Evolutionary conservation across 2,888 invertebrate species (phyloP).

Genomic region (Drosophila ezoana): DNA sequence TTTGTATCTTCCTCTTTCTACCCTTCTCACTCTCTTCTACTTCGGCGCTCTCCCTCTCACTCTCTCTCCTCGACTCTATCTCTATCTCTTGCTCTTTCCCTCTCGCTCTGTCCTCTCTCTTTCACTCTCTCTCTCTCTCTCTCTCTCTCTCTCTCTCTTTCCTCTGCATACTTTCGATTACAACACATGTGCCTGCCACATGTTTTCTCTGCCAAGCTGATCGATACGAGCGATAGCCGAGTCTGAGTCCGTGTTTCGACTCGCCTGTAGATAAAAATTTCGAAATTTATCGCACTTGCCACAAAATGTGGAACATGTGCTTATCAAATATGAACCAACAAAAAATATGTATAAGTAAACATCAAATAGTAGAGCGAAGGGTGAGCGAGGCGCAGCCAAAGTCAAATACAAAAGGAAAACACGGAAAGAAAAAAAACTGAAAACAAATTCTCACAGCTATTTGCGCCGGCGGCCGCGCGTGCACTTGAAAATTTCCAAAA

Average conservation of each 20-base stretch:
- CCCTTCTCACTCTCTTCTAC: no score
- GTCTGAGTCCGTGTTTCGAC: slow-evolving; percentile 24
- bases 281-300: slow-evolving; percentile 56
- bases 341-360: slow-evolving; percentile 23
- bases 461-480: slow-evolving; percentile 38
- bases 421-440: background rate
- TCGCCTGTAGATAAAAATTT: slow-evolving; percentile 18
- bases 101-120: background rate
- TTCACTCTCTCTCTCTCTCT: no score
- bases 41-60: no score
- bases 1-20: no score
- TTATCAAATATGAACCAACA: slow-evolving; percentile 51
- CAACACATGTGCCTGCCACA: slow-evolving; percentile 26
- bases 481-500: slow-evolving; percentile 50
- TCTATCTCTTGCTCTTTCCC: background rate
- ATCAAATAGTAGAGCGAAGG: slow-evolving; percentile 16
- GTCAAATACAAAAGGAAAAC: slow-evolving; percentile 8
- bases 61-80: background rate
- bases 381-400: background rate
- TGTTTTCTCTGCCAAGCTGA: slow-evolving; percentile 8
- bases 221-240: slow-evolving; percentile 15
- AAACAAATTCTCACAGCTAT: slow-evolving; percentile 24
- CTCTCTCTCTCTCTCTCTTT: no score
- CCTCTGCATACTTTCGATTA: background rate
- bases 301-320: slow-evolving; percentile 53